A percentile compares a stretch with the other conserved stretches of the same genome.
These are phyloP conservation scores for Nezara viridula DNA, from an alignment of 2,888 invertebrate genomes.

Conservation along the genomic window DNA sequence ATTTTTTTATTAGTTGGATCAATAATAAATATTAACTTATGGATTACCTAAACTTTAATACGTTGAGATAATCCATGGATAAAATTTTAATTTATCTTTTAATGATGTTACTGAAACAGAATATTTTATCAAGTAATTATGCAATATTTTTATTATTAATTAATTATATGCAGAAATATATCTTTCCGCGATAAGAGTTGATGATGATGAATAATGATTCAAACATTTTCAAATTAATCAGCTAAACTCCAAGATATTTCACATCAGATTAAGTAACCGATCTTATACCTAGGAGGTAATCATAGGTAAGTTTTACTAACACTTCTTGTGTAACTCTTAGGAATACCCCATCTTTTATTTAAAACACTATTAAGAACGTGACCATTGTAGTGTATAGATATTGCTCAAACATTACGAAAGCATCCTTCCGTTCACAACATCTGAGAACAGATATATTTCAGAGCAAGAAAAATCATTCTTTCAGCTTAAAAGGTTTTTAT, in stretches of 20 bases:
- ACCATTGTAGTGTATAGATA: background rate
- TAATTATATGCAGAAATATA: background rate
- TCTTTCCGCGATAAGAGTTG: background rate
- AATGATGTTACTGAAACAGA: no score
- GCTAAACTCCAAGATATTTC: background rate
- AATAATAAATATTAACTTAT: no score
- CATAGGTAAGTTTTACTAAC: background rate
- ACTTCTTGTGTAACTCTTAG: background rate
- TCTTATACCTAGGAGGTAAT: background rate
- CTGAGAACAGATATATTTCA: background rate
- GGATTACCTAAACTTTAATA: no score
- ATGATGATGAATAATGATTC: background rate
- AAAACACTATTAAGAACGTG: background rate
- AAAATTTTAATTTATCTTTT: no score
- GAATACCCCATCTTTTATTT: background rate
- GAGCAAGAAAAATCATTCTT: background rate
- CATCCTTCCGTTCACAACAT: background rate
- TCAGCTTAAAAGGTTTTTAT: background rate
- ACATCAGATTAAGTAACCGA: background rate
- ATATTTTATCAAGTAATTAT: background rate
- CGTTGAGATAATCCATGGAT: no score
- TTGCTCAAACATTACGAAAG: background rate
- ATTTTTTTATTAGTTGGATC: no score
- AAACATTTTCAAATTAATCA: background rate
- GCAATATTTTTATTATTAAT: background rate